Evolutionary conservation across 1,140 invertebrate genomes (phyloP).

Genomic region (Adoxophyes honmai): DNA sequence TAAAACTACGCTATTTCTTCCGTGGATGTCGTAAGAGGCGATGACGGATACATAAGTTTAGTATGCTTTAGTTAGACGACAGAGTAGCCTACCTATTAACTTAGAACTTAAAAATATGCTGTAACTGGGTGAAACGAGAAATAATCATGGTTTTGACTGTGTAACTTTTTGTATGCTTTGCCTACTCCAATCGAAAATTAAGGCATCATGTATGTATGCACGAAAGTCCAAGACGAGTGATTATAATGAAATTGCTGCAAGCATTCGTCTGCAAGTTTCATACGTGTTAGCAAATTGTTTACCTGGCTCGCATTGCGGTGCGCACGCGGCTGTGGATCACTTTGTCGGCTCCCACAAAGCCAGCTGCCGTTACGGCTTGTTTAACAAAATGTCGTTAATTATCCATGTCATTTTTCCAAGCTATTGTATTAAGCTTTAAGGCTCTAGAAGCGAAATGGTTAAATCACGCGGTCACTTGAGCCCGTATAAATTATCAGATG

Average conservation of each 20-base stretch:
- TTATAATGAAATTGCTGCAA: neutral
- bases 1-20: no score
- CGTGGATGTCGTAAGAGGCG: no score
- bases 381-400: constrained; percentile 58
- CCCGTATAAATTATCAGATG: constrained; percentile 18
- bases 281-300: constrained; percentile 1
- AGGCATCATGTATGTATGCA: no score
- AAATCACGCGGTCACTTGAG: constrained; percentile 11
- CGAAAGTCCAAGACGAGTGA: neutral
- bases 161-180: no score
- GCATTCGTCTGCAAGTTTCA: neutral
- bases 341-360: constrained; percentile 52
- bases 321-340: neutral
- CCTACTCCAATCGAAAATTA: no score
- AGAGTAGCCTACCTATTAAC: no score
- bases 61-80: no score
- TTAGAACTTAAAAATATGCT: no score
- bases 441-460: constrained; percentile 8
- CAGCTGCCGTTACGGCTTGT: constrained; percentile 38
- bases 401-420: constrained; percentile 21
- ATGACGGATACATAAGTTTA: no score
- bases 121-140: no score
- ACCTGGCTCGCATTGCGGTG: constrained; percentile 7
- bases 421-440: constrained; percentile 10
- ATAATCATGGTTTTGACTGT: no score